Evolutionary conservation across 2,888 invertebrate genomes (phyloP), one percentile per base, ranked within the genome.

Genomic region (Beris morrisii): DNA sequence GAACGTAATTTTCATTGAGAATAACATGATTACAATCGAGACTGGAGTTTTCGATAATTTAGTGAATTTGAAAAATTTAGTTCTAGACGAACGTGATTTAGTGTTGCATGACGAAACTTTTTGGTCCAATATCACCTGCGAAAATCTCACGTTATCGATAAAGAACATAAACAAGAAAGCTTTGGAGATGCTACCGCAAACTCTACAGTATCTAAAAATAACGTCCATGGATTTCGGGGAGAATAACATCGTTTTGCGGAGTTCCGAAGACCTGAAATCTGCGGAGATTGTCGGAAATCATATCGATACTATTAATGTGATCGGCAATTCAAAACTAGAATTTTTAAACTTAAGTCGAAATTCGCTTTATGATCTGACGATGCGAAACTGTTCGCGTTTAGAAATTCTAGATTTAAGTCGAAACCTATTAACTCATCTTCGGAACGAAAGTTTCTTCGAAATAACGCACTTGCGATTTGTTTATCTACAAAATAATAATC

Each of bases 281-380:
- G 56, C 77, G 7, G 73, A 73, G 4, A 63, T 79, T 3, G 69
- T 66, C 5, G 72, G 73, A 44, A 77, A 77, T 44, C 71, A 72
- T 22, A 64, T 79, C 44, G 5, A 12, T 7, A 64, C 50, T 7
- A 9, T 64, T 9, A 45, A 15, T 64, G 54, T 64, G 45, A 45
- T 64, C 44, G 73, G 74, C 13, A 9, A 64, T 1, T 22, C 43
- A 4, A 11, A 43, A 4, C 15, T 64, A 44, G 44, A 44, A n/a
- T 28, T 28, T 2, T 67, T 79, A 3, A 78, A 79, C 71, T 70
- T 79, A 30, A 77, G 77, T 44, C 70, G 69, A 7, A 79, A 79
- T 69, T 69, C 70, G 3, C 65, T 79, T 38, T 65, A 58, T 5
- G 69, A 73, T 3, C 72, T 75, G 46, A 67, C 54, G 44, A 56